Evolutionary conservation across 1,140 invertebrate species (phyloP), one percentile per base, ranked within the genome.

Genomic region (Andrena cerasifolii): DNA sequence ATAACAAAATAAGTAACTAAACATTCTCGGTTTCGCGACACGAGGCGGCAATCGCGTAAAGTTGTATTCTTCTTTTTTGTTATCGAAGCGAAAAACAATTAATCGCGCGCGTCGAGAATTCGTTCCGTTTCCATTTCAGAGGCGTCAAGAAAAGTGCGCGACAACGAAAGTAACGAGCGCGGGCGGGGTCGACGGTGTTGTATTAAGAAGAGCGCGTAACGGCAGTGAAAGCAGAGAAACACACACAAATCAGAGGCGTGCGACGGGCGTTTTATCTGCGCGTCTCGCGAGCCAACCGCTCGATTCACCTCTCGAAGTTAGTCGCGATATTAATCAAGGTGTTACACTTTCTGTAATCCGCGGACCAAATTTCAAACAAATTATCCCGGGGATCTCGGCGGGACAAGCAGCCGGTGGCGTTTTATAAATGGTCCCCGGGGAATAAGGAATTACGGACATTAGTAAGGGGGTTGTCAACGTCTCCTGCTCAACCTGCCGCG

Each of bases 281-380:
- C 49, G 59, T 53, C 28, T 58, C 47, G 47, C 80, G 78, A 85
- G 66, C 56, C 67, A 73, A 40, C 74, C 3, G 4, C 59, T 63
- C 56, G 67, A 81, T 80, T 78, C 68, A 72, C 73, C 82, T 77
- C 74, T 79, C 71, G 77, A 82, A 84, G 79, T 83, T 79, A 71
- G 77, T 67, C 47, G 73, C 47, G 49, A 68, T 84, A 84, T 84
- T 78, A 84, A 84, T 84, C 83, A 84, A 80, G 58, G 67, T 18
- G 83, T 84, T 84, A 84, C 78, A 84, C 82, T 84, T 84, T 84
- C 83, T 21, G 78, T 84, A 84, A 84, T 84, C 83, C 65, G 72
- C 83, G 75, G 67, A 80, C 82, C 82, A 84, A 88, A 88, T 87
- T 88, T 87, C 87, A 86, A 84, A 88, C 84, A 87, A 88, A 88